Conservation (phyloP, 1,140 invertebrate genomes). For the Drosophila ogumai region DNA sequence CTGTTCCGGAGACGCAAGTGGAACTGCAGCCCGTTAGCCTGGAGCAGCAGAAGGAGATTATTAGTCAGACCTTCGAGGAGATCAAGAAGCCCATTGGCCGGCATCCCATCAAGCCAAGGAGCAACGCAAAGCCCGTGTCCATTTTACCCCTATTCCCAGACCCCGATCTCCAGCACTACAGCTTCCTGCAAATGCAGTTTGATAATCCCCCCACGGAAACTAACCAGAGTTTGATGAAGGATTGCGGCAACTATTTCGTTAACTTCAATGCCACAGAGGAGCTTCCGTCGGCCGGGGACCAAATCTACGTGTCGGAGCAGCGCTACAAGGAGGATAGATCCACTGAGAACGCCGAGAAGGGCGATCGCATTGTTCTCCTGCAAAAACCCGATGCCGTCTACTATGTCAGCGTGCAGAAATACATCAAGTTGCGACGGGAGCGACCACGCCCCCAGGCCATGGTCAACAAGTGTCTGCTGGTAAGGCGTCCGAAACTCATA, state of each 20-base stretch:
- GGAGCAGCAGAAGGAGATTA: conserved; percentile 33
- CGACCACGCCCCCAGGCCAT: conserved; percentile 17
- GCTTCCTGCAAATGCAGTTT: conserved; percentile 42
- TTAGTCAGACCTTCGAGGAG: conserved; percentile 46
- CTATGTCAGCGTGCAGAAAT: conserved; percentile 26
- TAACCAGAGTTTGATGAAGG: conserved; percentile 32
- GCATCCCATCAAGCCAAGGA: conserved; percentile 43
- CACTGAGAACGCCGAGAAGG: conserved; percentile 28
- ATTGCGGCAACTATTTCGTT: conserved; percentile 41
- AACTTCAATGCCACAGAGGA: conserved; percentile 35
- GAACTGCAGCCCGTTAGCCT: conserved; percentile 5
- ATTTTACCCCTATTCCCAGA: conserved; percentile 51
- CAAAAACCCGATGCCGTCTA: neutral
- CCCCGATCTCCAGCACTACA: neutral
- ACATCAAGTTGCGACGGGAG: conserved; percentile 48
- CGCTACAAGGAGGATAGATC: conserved; percentile 54
- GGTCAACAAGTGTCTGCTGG: conserved; percentile 41
- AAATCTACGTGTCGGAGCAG: conserved; percentile 39
- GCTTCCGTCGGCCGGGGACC: rapidly evolving
- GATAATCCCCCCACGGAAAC: conserved; percentile 25
- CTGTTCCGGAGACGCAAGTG: neutral
- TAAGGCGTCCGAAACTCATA: conserved; percentile 13
- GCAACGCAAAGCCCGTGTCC: conserved; percentile 25
- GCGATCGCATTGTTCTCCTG: conserved; percentile 22
- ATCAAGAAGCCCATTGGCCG: conserved; percentile 10